Evolutionary conservation across 2,113 vertebrate genomes (phyloP).

Genomic region (Mesembrinibis cayennensis): DNA sequence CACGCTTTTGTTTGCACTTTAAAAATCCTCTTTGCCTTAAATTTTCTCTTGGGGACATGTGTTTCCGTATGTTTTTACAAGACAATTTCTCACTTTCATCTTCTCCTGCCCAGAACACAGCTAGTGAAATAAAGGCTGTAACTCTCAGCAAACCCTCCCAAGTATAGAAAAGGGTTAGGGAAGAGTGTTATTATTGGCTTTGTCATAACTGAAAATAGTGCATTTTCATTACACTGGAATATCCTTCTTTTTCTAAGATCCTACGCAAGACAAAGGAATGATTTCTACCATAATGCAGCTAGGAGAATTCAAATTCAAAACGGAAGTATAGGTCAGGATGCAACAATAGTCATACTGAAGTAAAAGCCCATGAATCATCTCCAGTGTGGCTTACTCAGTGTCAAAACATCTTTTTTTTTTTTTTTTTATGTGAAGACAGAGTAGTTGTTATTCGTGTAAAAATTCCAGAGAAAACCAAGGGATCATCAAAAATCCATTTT

Average conservation of each 20-base stretch:
- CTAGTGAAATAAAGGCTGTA: background rate
- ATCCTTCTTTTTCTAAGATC: background rate
- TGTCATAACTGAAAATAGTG: background rate
- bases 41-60: background rate
- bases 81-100: background rate
- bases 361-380: background rate
- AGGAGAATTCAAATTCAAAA: background rate
- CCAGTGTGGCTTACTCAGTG: background rate
- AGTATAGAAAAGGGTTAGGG: background rate
- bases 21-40: background rate
- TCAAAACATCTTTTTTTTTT: background rate
- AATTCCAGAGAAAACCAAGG: background rate
- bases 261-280: background rate
- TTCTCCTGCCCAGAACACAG: background rate
- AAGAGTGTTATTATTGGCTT: background rate
- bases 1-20: conserved; percentile 3
- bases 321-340: background rate
- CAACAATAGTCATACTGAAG: background rate
- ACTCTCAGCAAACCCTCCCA: background rate
- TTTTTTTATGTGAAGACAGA: background rate
- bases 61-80: background rate
- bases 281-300: background rate
- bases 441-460: background rate
- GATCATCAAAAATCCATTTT: background rate
- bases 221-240: background rate